A percentile compares a stretch with the other conserved stretches of the same genome.
These are phyloP conservation scores for Drosophila neocordata DNA, from an alignment of 1,140 invertebrate species.

Conservation along the genomic window DNA sequence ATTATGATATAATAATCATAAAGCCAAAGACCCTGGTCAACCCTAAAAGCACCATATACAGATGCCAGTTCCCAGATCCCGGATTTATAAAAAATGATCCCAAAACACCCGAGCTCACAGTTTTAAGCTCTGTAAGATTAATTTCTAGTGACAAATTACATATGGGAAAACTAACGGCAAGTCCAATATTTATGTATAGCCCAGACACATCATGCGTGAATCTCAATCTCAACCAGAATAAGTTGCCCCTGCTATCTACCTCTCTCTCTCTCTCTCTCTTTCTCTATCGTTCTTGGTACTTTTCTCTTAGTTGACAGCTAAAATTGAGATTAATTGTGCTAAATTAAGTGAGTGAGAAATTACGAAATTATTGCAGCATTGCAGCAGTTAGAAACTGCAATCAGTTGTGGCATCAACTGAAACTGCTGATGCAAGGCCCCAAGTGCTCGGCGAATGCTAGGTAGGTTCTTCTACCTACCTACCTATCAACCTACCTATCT, in stretches of 20 bases:
- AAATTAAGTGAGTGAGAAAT: slow-evolving; percentile 80
- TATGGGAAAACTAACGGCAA: slow-evolving; percentile 70
- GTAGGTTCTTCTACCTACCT: slow-evolving; percentile 34
- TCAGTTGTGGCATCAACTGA: slow-evolving; percentile 65
- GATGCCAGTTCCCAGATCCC: slow-evolving; percentile 30
- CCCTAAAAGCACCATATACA: slow-evolving; percentile 35
- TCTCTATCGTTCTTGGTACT: slow-evolving; percentile 10
- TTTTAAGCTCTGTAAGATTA: slow-evolving; percentile 57
- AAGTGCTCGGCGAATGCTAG: slow-evolving; percentile 11
- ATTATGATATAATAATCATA: slow-evolving; percentile 71
- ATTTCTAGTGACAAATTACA: slow-evolving; percentile 78
- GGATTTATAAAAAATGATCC: slow-evolving; percentile 43
- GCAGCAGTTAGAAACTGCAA: slow-evolving; percentile 76
- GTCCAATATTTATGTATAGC: slow-evolving; percentile 71
- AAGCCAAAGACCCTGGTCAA: slow-evolving; percentile 45
- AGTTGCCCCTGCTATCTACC: not conserved
- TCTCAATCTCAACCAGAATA: slow-evolving; percentile 48
- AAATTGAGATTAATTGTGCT: slow-evolving; percentile 79
- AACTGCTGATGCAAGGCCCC: not conserved
- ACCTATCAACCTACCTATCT: slow-evolving; percentile 18
- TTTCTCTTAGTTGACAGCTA: slow-evolving; percentile 61
- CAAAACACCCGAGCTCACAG: slow-evolving; percentile 36
- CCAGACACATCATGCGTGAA: slow-evolving; percentile 33
- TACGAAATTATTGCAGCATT: slow-evolving; percentile 74
- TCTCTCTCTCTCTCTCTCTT: not conserved